A percentile compares a stretch with the other conserved stretches of the same genome.
Evolutionary conservation across 2,797 vertebrate species (phyloP).

Genomic region (Enteromius trimaculatus): DNA sequence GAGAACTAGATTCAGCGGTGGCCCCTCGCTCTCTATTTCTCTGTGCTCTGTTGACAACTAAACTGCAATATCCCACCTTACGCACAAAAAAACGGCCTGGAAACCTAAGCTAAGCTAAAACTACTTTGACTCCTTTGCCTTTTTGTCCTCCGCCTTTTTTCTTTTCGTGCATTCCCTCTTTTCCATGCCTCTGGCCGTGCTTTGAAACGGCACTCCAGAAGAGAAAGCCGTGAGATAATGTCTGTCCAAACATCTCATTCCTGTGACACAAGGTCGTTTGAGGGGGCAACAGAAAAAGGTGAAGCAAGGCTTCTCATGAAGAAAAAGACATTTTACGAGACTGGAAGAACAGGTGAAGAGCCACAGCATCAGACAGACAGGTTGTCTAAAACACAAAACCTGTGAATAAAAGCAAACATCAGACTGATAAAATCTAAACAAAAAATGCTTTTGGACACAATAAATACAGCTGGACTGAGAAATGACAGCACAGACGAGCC

Average conservation of each 20-base stretch:
- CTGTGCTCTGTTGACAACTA: constrained; percentile 47
- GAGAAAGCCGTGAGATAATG: constrained; percentile 60
- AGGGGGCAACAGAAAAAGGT: constrained; percentile 55
- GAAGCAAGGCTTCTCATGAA: constrained; percentile 38
- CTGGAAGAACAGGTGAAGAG: not conserved
- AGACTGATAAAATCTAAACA: not conserved
- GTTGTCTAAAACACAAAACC: not conserved
- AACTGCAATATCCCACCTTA: constrained; percentile 50
- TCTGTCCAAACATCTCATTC: constrained; percentile 63
- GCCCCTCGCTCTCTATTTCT: constrained; percentile 60
- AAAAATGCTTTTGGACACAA: not conserved
- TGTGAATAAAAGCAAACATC: not conserved
- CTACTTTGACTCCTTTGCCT: not conserved
- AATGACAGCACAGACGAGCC: not conserved
- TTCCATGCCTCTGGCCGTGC: constrained; percentile 48
- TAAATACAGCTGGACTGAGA: not conserved
- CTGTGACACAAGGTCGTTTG: constrained; percentile 58
- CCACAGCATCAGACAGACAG: constrained; percentile 16
- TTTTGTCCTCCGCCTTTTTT: not conserved
- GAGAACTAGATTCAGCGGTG: constrained; percentile 68
- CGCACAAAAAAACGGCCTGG: constrained; percentile 23
- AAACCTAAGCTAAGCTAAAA: constrained; percentile 22
- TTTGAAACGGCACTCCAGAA: constrained; percentile 59
- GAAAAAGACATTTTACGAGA: constrained; percentile 36
- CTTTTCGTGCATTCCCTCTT: constrained; percentile 6